These are phyloP conservation scores for Alfaro cultratus DNA, from an alignment of 2,797 vertebrate species.

Conservation along the genomic window DNA sequence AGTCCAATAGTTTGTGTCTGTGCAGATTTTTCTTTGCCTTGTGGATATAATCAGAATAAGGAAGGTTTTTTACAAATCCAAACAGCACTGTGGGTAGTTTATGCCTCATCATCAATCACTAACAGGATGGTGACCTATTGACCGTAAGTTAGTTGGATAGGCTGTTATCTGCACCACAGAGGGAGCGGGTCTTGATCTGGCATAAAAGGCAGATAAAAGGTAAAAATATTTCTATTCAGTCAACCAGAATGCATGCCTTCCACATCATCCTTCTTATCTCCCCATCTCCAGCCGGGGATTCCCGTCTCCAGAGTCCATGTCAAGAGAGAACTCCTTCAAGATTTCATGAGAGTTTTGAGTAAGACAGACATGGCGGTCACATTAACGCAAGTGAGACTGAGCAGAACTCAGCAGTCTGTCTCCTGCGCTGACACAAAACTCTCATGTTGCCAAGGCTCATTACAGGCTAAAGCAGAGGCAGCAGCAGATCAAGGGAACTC, in stretches of 20 bases:
- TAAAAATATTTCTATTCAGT: slow-evolving; percentile 11
- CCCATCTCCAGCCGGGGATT: slow-evolving; percentile 21
- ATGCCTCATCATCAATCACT: slow-evolving; percentile 27
- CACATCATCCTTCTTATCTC: slow-evolving; percentile 29
- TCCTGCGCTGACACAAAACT: slow-evolving; percentile 39
- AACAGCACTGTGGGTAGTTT: slow-evolving; percentile 29
- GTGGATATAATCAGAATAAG: slow-evolving; percentile 28
- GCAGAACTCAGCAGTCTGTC: slow-evolving; percentile 31
- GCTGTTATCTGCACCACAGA: slow-evolving; percentile 25
- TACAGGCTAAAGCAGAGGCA: slow-evolving; percentile 63
- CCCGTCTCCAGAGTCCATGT: slow-evolving; percentile 22
- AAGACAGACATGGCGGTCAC: slow-evolving; percentile 7
- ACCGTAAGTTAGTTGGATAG: slow-evolving; percentile 25
- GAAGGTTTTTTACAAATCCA: slow-evolving; percentile 16
- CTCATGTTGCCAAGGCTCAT: slow-evolving; percentile 70
- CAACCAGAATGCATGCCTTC: slow-evolving; percentile 20
- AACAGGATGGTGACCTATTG: slow-evolving; percentile 41
- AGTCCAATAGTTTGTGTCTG: slow-evolving; percentile 32
- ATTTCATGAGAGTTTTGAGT: slow-evolving; percentile 8
- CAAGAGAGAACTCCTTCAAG: slow-evolving; percentile 25
- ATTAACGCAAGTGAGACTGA: slow-evolving; percentile 30
- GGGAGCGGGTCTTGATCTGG: slow-evolving; percentile 49
- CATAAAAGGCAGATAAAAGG: slow-evolving; percentile 18
- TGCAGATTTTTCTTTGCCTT: slow-evolving; percentile 27
- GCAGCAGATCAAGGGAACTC: slow-evolving; percentile 71